These are phyloP conservation scores for Myiopsitta monachus DNA, from an alignment of 2,113 vertebrate genomes.

Conservation along the genomic window DNA sequence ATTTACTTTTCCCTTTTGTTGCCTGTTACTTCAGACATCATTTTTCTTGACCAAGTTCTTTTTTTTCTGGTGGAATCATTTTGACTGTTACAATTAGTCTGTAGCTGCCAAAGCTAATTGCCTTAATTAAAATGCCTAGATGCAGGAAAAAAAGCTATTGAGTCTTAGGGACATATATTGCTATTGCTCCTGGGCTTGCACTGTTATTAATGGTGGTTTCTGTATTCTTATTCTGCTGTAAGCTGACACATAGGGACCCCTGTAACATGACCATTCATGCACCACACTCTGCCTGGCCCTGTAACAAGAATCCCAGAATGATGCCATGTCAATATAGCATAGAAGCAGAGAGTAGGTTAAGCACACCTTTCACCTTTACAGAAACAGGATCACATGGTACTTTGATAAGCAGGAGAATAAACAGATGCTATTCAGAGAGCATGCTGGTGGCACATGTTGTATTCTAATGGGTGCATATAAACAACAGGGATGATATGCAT, in stretches of 20 bases:
- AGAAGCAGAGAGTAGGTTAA: background rate
- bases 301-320: background rate
- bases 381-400: background rate
- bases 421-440: background rate
- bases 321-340: accelerated
- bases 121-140: background rate
- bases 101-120: background rate
- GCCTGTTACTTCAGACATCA: background rate
- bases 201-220: background rate
- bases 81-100: background rate
- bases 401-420: background rate
- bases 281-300: background rate
- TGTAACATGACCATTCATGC: background rate
- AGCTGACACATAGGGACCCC: background rate
- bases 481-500: background rate
- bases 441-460: background rate
- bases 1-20: background rate
- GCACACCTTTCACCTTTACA: background rate
- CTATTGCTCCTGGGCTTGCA: background rate
- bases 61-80: background rate
- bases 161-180: background rate
- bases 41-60: background rate
- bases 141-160: background rate
- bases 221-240: background rate
- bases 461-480: background rate